Evolutionary conservation across 2,888 invertebrate genomes (phyloP).

Genomic region (Drosophila hawaiiensis): DNA sequence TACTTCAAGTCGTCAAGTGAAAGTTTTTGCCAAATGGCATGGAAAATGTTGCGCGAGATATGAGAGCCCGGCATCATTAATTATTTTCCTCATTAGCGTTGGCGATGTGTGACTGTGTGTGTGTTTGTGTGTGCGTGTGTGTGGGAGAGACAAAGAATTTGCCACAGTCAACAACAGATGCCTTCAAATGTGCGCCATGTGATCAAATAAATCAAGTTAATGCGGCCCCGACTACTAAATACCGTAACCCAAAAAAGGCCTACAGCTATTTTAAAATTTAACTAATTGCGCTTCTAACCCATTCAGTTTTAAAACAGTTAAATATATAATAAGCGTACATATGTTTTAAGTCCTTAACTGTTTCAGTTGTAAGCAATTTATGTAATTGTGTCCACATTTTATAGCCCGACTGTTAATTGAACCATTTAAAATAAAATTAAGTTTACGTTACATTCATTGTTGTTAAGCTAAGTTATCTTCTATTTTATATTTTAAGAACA

Average conservation of each 20-base stretch:
- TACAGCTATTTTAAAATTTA: constrained; percentile 2
- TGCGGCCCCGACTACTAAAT: constrained; percentile 13
- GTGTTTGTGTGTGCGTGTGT: neutral
- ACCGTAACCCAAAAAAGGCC: neutral
- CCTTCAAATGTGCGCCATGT: constrained; percentile 26
- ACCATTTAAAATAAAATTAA: neutral
- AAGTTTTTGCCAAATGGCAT: constrained; percentile 78
- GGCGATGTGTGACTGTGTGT: constrained; percentile 30
- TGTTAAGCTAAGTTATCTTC: neutral
- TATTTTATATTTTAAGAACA: neutral
- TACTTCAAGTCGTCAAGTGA: constrained; percentile 77
- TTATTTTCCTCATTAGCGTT: constrained; percentile 77
- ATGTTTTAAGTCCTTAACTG: neutral
- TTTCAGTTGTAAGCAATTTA: neutral
- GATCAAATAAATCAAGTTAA: constrained; percentile 36
- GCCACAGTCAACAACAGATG: constrained; percentile 46
- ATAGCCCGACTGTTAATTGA: neutral
- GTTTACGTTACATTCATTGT: too few species aligned
- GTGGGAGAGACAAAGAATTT: constrained; percentile 34
- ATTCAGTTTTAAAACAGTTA: neutral
- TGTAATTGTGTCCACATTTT: neutral
- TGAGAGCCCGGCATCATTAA: constrained; percentile 67
- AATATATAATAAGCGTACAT: neutral
- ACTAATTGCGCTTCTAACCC: constrained; percentile 1
- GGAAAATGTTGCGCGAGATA: constrained; percentile 69